Evolutionary conservation across 2,888 invertebrate species (phyloP), one percentile per base, ranked within the genome.

Genomic region (Agrotis clavis): DNA sequence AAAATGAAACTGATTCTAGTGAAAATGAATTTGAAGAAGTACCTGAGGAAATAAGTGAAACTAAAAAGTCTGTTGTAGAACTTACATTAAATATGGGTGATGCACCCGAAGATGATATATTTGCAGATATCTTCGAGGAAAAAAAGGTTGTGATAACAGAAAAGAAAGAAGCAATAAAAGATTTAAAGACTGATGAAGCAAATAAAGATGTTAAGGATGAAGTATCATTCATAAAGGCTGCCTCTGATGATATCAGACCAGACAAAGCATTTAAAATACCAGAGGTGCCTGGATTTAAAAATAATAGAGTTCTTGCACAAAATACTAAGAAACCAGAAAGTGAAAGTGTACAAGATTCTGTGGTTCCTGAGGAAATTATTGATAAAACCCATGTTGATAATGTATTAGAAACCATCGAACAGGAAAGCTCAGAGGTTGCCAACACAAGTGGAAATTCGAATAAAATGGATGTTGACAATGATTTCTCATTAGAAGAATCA

Each of bases 51-150:
- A 91, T 91, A 81, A 85, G 73, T 45, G 82, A 89, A 77, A 14
- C 70, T 50, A 82, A 86, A 19, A 94, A 96, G 87, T 92, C 97
- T 72, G 85, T 93, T 74, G 92, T 97, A 41, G 92, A 97, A 88
- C 87, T 97, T 54, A 92, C 94, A 57, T 90, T 97, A 71, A 89
- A 93, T 75, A 83, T 96, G 68, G 91, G 92, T 21, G 88, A 92
- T 81, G 85, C 87, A 25, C 87, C 88, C 64, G 89, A 92, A 13
- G 97, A 98, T 87, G 98, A 98, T 92, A 95, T 98, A 72, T 98
- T 98, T 94, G 97, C 97, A n/a, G 98, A 98, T 93, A 91, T 98
- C 73, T 98, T 98, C 90, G 83, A 79, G 59, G 72, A 74, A 48
- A 45, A 72, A 18, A 64, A 73, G 9, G 48, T 48, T 11, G 4